Evolutionary conservation across 1,140 invertebrate genomes (phyloP), one percentile per base, ranked within the genome.

Genomic region (Zophobas atratus): DNA sequence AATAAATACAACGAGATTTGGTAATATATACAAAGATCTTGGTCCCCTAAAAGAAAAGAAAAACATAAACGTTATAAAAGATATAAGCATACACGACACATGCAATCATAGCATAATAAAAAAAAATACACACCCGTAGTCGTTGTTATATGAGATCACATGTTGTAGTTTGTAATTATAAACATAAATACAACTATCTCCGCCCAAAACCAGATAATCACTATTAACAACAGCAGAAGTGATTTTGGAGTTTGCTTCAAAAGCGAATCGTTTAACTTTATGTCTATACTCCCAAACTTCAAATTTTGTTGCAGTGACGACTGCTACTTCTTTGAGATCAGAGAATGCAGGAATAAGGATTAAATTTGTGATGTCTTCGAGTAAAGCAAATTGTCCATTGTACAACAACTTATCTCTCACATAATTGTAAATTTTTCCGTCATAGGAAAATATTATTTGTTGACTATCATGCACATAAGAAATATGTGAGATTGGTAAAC

Each of bases 1-100:
- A 32, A 79, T 77, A 6, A 81, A 63, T 35, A 77, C 49, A 6
- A 81, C 53, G 56, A 78, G 72, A 5, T 75, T 33, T 76, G 56
- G 63, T 74, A 79, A 51, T 56, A 80, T n/a, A 71, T 74, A 75
- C 43, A 81, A 55, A 34, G 57, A 80, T 35, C 70, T 71, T 1
- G 74, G 60, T 39, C 76, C 36, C 35, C 76, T 80, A 51, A 56
- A 79, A 35, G 43, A 39, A 36, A 2, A 70, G 39, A 70, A 70
- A 3, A 49, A 70, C 8, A 8, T 63, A 41, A 38, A 51, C 41
- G 20, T 20, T 20, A 20, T 20, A 20, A 20, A 20, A 20, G 20
- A 20, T 20, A 20, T 20, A 20, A 20, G 20, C 20, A 77, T 3
- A 35, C 33, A 33, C n/a, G 20, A 74, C 32, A 73, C 55, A 36